Base-by-base conservation (phyloP, 2,113 vertebrate genomes). In the Taurulus bubalis region DNA sequence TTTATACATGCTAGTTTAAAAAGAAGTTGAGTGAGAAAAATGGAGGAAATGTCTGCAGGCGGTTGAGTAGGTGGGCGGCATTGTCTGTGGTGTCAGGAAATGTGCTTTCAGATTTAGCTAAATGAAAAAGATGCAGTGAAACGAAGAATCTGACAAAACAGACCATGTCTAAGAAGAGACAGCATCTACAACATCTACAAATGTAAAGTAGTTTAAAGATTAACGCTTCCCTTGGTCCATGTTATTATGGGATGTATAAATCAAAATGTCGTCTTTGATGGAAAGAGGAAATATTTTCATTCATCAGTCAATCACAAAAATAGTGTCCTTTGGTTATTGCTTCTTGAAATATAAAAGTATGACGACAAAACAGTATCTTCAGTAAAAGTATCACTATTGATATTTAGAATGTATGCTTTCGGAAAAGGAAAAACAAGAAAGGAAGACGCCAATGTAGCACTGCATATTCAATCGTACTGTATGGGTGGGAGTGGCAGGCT, bases 11-110 rank as follows among this genome's bases (percentile, higher is more conserved):
- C 38, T 40, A 22, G 8, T 60, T 66, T 24, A 66, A 45, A 45
- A 30, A 30, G 12, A 62, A 70, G 56, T 28, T 28, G 47, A 56
- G 22, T 2, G 16, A 71, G 45, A 64, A 42, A 75, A 59, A 58
- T 30, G 53, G 26, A 53, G 12, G 18, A 68, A 71, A 34, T 68
- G 40, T 20, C 26, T 86, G 38, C 69, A 77, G 32, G 72, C 59
- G 67, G 60, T 71, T 80, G 28, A 67, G 49, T 77, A 34, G 65
- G 53, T 32, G 78, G 70, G 4, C 40, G 34, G 32, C 59, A 59
- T 38, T 1, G 20, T 72, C 47, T 76, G 34, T 82, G 58, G n/a
- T 72, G 75, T 51, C 40, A 72, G 55, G 40, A 60, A 75, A 66
- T 68, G 45, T 38, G 11, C 14, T 38, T 79, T 42, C 38, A 65